Evolutionary conservation across 2,113 vertebrate species (phyloP).

Genomic region (Sigmodon hispidus): DNA sequence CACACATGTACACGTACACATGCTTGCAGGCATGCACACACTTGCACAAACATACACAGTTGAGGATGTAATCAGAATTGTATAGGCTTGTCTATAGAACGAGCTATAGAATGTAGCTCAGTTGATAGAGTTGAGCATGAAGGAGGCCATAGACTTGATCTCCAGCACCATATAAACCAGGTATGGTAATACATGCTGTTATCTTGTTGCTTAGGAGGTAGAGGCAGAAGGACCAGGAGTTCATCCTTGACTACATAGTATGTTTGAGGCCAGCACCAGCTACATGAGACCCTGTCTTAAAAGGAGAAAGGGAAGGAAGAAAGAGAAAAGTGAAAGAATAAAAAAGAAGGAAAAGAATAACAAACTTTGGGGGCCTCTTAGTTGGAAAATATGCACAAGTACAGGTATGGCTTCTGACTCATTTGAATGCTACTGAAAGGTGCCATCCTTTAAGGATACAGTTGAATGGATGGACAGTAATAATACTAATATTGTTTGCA

Average conservation of each 20-base stretch:
- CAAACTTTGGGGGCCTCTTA: background rate
- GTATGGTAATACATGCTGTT: background rate
- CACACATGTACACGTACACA: no score
- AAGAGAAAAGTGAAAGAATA: background rate
- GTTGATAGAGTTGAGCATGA: background rate
- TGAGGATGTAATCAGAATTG: background rate
- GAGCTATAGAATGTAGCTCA: background rate
- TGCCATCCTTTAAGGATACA: background rate
- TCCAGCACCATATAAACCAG: background rate
- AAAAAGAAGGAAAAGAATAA: background rate
- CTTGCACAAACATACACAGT: background rate
- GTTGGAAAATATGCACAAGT: background rate
- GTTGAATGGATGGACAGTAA: background rate
- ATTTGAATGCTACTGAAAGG: no score
- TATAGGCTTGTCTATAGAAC: background rate
- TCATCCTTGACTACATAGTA: background rate
- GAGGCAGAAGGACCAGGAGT: background rate
- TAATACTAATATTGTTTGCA: rapidly evolving
- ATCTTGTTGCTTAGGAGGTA: background rate
- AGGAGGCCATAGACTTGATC: background rate
- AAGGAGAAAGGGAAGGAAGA: background rate
- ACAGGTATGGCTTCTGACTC: background rate
- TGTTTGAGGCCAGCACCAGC: background rate
- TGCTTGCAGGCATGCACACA: no score
- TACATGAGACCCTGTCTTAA: background rate